A percentile compares a stretch with the other conserved stretches of the same genome.
phyloP scores from a whole-genome alignment of 2,113 vertebrate species.

The Tachycineta bicolor region DNA sequence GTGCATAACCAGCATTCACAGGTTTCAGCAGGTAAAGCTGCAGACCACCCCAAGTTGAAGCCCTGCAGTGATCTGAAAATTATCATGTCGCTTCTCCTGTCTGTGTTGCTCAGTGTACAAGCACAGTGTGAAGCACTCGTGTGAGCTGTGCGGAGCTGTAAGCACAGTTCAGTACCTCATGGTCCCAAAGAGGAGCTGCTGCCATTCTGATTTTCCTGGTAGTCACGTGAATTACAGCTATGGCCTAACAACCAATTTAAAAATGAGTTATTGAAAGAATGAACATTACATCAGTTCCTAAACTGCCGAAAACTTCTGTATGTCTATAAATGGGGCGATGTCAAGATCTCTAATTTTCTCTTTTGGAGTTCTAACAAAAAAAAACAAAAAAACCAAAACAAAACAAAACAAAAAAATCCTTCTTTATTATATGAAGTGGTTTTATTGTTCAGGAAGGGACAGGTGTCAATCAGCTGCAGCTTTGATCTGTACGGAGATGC shows the following conservation, averaged over 20 bases:
- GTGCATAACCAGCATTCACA: not conserved
- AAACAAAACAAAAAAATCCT: not conserved
- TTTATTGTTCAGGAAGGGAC: not conserved
- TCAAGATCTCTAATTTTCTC: not conserved
- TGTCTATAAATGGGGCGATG: not conserved
- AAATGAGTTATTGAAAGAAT: not conserved
- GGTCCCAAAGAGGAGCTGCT: not conserved
- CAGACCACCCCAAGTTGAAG: not conserved
- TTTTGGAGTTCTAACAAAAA: not conserved
- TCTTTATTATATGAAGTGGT: not conserved
- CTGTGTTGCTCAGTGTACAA: not conserved
- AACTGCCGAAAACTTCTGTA: not conserved
- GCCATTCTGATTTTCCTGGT: not conserved
- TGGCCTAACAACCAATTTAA: not conserved
- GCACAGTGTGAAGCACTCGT: rapidly evolving
- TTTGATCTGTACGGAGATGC: not conserved
- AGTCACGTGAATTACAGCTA: not conserved
- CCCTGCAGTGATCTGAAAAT: not conserved
- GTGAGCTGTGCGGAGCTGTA: not conserved
- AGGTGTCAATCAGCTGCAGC: not conserved
- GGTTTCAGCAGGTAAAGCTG: not conserved
- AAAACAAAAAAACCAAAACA: too few species aligned
- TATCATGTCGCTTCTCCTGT: not conserved
- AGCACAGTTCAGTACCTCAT: not conserved
- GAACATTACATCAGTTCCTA: not conserved